These are phyloP conservation scores for Balaeniceps rex DNA, from an alignment of 2,113 vertebrate genomes.

Conservation along the genomic window DNA sequence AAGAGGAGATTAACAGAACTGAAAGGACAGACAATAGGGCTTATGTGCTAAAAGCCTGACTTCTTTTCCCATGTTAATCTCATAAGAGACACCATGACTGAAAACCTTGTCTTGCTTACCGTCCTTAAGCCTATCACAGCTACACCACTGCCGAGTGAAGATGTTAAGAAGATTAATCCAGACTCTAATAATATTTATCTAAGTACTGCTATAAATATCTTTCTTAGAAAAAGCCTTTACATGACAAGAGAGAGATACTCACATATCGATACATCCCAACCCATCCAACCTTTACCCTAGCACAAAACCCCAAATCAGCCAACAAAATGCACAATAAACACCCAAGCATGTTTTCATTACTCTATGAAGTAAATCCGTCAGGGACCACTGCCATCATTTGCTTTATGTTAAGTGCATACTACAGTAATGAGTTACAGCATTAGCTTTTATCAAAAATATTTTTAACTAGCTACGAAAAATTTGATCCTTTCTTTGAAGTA, in stretches of 20 bases:
- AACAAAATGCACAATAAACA: neutral
- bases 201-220: neutral
- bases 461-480: neutral
- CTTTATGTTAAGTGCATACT: neutral
- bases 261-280: neutral
- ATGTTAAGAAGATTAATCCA: conserved; percentile 9
- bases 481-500: neutral
- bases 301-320: neutral
- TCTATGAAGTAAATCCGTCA: neutral
- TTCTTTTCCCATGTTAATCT: conserved; percentile 14
- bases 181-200: neutral
- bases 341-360: neutral
- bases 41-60: neutral
- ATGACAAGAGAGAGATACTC: neutral
- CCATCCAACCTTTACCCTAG: neutral
- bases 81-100: neutral
- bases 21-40: neutral
- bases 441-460: neutral
- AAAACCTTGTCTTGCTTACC: neutral
- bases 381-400: neutral
- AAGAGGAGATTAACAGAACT: neutral
- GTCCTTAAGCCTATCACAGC: neutral
- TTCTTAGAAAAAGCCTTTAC: neutral
- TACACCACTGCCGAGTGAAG: neutral
- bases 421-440: neutral